These are phyloP conservation scores for Procambarus virginalis DNA, from an alignment of 1,140 invertebrate genomes.

Conservation along the genomic window DNA sequence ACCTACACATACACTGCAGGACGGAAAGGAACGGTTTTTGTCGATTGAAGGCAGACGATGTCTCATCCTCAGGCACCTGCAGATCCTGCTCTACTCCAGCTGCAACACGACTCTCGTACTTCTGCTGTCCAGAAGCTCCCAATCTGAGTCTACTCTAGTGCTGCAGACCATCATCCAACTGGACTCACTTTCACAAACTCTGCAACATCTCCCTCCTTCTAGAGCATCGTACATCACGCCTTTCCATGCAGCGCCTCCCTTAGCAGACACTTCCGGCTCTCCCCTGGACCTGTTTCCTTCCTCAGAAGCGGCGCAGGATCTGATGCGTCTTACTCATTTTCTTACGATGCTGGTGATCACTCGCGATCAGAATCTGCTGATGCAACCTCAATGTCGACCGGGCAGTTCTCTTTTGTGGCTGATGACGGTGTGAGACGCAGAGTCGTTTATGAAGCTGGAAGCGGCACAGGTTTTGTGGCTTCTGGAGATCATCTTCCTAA, in stretches of 20 bases:
- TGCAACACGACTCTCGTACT: background rate
- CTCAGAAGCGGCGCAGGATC: background rate
- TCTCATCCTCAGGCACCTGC: slow-evolving; percentile 49
- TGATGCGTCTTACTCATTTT: slow-evolving; percentile 66
- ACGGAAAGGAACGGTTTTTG: slow-evolving; percentile 61
- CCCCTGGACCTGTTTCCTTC: background rate
- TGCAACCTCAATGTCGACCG: slow-evolving; percentile 58
- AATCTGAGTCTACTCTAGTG: slow-evolving; percentile 15
- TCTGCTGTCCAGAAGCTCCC: background rate
- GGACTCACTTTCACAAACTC: background rate
- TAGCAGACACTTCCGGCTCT: background rate
- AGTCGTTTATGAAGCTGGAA: slow-evolving; percentile 53
- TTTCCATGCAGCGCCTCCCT: background rate
- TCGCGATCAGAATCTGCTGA: slow-evolving; percentile 60
- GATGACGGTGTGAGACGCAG: slow-evolving; percentile 60
- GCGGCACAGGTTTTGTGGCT: slow-evolving; percentile 60
- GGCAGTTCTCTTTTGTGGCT: slow-evolving; percentile 61
- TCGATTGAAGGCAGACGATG: slow-evolving; percentile 55
- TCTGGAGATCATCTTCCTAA: slow-evolving; percentile 59
- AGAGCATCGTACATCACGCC: background rate
- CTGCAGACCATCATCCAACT: slow-evolving; percentile 4
- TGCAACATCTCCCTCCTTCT: background rate
- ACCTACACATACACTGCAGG: slow-evolving; percentile 61
- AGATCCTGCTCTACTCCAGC: background rate
- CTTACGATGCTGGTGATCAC: slow-evolving; percentile 70